Evolutionary conservation across 2,888 invertebrate genomes (phyloP), one percentile per base, ranked within the genome.

Genomic region (Apodemia zela): DNA sequence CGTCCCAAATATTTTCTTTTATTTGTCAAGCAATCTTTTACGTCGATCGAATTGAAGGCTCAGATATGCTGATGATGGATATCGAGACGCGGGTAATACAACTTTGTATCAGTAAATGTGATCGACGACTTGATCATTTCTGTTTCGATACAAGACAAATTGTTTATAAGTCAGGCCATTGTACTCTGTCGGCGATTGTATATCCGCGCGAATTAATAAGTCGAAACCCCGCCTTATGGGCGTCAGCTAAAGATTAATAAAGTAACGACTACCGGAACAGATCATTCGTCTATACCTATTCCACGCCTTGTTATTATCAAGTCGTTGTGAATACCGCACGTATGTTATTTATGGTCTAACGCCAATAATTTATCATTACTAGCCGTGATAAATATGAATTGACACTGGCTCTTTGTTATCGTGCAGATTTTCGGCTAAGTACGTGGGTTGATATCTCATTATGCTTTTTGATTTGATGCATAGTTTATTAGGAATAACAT

Each of bases 171-270:
- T 60, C 63, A 62, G 74, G 75, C 75, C 77, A 76, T 80, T 78
- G 79, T 82, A 78, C 76, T 79, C 79, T 72, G 74, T 75, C 76
- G 79, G 80, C 73, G 79, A 82, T 82, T 85, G 87, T 84, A 85
- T 87, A 86, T 83, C 80, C 73, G 77, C 75, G 77, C 75, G 86
- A 87, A 89, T 89, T 89, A 90, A 90, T 89, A 89, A 89, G 82
- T 72, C 67, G 66, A 76, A 68, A 85, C 90, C 79, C 77, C 91
- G 90, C 91, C 90, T 80, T 73, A 78, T 84, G 88, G 91, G 91
- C 89, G 90, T 88, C 84, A 77, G 84, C 89, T 76, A 69, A 76
- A 87, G 85, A 90, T 89, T 89, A 89, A 90, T 89, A 87, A 79
- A 80, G 72, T 79, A 72, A 75, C 80, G 83, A 85, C 88, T 89